A percentile compares a stretch with the other conserved stretches of the same genome.
Evolutionary conservation across 2,113 vertebrate species (phyloP).

Genomic region (Tautogolabrus adspersus): DNA sequence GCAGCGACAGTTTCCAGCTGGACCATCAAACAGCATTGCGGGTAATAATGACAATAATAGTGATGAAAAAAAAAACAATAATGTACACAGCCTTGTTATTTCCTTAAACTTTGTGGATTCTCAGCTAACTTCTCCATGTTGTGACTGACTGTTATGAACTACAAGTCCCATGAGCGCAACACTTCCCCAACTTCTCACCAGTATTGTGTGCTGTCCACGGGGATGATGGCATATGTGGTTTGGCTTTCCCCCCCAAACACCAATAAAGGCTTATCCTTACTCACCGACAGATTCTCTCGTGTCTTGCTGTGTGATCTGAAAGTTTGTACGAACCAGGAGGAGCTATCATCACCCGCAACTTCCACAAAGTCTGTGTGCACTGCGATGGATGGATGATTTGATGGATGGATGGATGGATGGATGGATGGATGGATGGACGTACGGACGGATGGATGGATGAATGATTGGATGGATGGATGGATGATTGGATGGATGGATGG

Average conservation of each 20-base stretch:
- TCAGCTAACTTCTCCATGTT: constrained; percentile 73
- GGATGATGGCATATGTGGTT: constrained; percentile 77
- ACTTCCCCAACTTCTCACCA: constrained; percentile 66
- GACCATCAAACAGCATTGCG: constrained; percentile 69
- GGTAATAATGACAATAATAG: constrained; percentile 58
- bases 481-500: no score
- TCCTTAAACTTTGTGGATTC: constrained; percentile 76
- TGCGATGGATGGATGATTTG: no score
- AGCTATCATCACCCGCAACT: no score
- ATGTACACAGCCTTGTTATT: constrained; percentile 73
- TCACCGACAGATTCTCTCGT: constrained; percentile 63
- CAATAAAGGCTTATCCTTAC: constrained; percentile 82
- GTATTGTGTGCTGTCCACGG: constrained; percentile 77
- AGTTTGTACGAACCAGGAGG: background rate
- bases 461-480: no score
- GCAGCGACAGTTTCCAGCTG: constrained; percentile 58
- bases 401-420: no score
- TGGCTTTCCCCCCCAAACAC: constrained; percentile 71
- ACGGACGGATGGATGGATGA: no score
- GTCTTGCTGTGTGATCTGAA: constrained; percentile 52
- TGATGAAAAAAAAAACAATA: constrained; percentile 47
- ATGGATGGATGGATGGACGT: no score
- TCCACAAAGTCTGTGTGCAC: no score
- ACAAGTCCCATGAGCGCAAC: constrained; percentile 68
- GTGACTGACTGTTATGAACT: constrained; percentile 84